Percentiles rank a stretch among this genome's conserved stretches.
These are phyloP conservation scores for Chromobotia macracanthus DNA, from an alignment of 2,797 vertebrate genomes.

Conservation along the genomic window DNA sequence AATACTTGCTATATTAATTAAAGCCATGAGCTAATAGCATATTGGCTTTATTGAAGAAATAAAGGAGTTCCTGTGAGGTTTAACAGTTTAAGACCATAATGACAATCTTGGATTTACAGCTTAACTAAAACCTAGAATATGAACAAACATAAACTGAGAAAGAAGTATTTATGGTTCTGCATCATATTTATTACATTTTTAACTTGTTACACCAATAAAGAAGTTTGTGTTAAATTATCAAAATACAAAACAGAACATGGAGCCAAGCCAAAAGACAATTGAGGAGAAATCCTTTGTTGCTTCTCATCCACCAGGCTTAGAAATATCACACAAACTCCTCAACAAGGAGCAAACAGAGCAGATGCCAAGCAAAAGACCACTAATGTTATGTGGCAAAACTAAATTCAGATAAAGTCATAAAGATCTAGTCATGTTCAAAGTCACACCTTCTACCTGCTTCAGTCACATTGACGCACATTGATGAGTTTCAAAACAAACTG, in stretches of 20 bases:
- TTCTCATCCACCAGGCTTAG: conserved; percentile 16
- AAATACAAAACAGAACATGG: neutral
- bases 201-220: no score
- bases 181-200: no score
- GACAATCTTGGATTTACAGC: no score
- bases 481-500: no score
- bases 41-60: neutral
- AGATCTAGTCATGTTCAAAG: neutral
- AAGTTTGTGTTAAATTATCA: no score
- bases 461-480: no score
- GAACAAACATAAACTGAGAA: no score
- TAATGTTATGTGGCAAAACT: conserved; percentile 20
- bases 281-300: conserved; percentile 15
- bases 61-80: no score
- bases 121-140: no score
- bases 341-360: conserved; percentile 4
- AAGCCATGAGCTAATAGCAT: neutral
- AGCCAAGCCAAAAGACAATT: neutral
- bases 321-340: conserved; percentile 26
- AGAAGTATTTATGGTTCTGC: no score
- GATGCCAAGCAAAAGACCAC: neutral
- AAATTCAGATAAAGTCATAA: conserved; percentile 3
- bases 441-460: neutral
- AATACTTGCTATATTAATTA: neutral
- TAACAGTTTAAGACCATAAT: no score